Evolutionary conservation across 2,797 vertebrate species (phyloP).

Genomic region (Schizopygopsis malacanthus): DNA sequence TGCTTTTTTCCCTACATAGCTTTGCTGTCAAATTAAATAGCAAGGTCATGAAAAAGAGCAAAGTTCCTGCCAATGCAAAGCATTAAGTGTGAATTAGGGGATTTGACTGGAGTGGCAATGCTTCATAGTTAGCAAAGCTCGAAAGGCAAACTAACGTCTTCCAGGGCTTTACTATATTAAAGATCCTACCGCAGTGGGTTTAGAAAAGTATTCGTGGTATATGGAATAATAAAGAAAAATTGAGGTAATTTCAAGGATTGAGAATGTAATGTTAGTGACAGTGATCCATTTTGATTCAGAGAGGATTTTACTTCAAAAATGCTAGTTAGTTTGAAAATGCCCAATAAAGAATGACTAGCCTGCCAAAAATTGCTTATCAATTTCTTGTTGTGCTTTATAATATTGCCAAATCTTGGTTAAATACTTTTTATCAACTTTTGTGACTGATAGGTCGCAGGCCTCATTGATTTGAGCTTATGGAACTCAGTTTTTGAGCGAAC

Average conservation of each 20-base stretch:
- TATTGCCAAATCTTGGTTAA: neutral
- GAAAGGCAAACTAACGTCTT: slow-evolving; percentile 11
- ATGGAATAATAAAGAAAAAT: neutral
- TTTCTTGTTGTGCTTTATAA: neutral
- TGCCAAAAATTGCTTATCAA: no score
- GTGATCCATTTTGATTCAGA: no score
- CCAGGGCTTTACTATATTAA: neutral
- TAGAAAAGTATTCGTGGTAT: neutral
- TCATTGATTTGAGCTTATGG: no score
- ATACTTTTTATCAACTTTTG: neutral
- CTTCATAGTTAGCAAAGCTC: slow-evolving; percentile 30
- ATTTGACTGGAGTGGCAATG: neutral
- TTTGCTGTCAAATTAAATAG: slow-evolving; percentile 41
- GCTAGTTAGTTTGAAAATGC: no score
- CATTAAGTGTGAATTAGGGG: slow-evolving; percentile 31
- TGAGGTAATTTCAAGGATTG: neutral
- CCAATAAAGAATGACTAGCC: no score
- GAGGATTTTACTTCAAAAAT: neutral
- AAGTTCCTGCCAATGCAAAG: slow-evolving; percentile 32
- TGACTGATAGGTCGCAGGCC: no score
- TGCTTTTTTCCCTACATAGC: slow-evolving; percentile 3
- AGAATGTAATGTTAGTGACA: neutral
- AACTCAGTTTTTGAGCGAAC: no score
- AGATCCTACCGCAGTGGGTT: neutral
- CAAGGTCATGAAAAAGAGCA: slow-evolving; percentile 31